phyloP scores from a whole-genome alignment of 2,797 vertebrate species.

The Varecia variegata region DNA sequence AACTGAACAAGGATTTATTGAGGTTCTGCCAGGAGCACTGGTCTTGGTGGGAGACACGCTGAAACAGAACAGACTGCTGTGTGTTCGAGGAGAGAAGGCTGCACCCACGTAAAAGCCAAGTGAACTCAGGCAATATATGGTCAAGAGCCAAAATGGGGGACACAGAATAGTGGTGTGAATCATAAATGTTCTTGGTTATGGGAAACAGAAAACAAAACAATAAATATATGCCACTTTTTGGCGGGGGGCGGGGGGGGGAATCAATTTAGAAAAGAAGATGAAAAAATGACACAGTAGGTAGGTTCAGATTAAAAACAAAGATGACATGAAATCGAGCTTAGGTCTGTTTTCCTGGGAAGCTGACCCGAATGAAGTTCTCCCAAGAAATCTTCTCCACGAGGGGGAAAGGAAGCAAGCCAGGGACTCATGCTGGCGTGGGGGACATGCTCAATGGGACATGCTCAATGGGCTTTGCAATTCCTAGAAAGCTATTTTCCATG shows the following conservation, averaged over 20 bases:
- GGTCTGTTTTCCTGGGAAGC: neutral
- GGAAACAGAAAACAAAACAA: neutral
- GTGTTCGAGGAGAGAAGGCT: neutral
- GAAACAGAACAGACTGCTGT: neutral
- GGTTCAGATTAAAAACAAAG: neutral
- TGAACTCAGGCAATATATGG: neutral
- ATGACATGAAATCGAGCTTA: neutral
- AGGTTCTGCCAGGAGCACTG: neutral
- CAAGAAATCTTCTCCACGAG: rapidly evolving
- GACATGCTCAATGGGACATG: rapidly evolving
- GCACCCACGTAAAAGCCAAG: neutral
- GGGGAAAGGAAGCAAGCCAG: neutral
- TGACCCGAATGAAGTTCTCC: no score
- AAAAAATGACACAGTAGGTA: neutral
- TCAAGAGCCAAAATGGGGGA: neutral
- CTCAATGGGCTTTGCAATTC: neutral
- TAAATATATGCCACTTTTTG: neutral
- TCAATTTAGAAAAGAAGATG: neutral
- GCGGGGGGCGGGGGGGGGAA: no score
- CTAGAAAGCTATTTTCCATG: neutral
- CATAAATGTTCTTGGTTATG: neutral
- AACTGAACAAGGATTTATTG: neutral
- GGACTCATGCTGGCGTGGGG: rapidly evolving
- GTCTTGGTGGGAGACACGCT: neutral
- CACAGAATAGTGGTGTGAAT: neutral